phyloP scores from a whole-genome alignment of 2,888 invertebrate genomes.

The Mimumesa dahlbomi region DNA sequence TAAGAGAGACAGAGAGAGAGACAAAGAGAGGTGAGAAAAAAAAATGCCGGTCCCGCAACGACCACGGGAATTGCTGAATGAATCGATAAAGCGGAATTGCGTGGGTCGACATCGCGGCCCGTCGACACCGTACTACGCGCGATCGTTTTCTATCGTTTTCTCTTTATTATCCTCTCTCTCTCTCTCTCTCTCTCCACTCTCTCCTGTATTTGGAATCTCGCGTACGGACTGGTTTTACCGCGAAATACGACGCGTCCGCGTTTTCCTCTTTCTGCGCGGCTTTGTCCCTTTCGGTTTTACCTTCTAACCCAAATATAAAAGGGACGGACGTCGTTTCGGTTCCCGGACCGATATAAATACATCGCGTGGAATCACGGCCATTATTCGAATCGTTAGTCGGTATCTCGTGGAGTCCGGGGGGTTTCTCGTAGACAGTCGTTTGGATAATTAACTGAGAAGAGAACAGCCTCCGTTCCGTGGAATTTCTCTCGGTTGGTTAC shows the following conservation, averaged over 20 bases:
- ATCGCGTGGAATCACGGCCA: slow-evolving; percentile 24
- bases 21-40: neutral
- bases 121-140: slow-evolving; percentile 60
- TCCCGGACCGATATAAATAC: slow-evolving; percentile 21
- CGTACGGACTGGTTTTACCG: slow-evolving; percentile 45
- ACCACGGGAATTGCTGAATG: slow-evolving; percentile 53
- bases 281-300: slow-evolving; percentile 5
- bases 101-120: slow-evolving; percentile 62
- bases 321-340: slow-evolving; percentile 22
- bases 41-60: slow-evolving; percentile 7
- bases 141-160: slow-evolving; percentile 54
- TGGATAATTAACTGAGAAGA: slow-evolving; percentile 49
- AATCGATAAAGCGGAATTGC: slow-evolving; percentile 66
- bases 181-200: slow-evolving; percentile 34
- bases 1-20: neutral
- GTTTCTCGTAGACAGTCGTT: slow-evolving; percentile 5
- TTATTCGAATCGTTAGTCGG: slow-evolving; percentile 29
- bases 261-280: neutral
- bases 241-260: neutral
- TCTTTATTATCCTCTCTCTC: slow-evolving; percentile 38
- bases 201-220: slow-evolving; percentile 55
- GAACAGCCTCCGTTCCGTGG: slow-evolving; percentile 2
- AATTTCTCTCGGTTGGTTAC: slow-evolving; percentile 19
- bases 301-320: slow-evolving; percentile 44
- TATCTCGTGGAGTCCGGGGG: neutral